These are phyloP conservation scores for Archilochus colubris DNA, from an alignment of 2,113 vertebrate genomes.

Conservation along the genomic window DNA sequence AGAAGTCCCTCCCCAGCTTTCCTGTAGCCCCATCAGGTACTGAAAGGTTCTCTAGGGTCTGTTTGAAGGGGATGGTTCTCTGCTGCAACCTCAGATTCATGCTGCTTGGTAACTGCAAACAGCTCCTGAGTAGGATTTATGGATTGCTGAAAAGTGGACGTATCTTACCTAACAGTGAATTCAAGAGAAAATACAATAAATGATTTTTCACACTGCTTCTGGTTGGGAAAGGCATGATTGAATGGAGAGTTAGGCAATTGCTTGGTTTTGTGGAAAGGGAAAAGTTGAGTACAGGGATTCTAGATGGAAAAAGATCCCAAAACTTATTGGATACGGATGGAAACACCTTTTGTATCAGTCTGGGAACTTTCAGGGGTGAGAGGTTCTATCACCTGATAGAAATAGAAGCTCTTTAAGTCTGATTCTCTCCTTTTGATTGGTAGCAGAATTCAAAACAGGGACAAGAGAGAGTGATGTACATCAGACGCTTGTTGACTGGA, in stretches of 20 bases:
- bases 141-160: background rate
- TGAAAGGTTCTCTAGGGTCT: background rate
- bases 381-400: background rate
- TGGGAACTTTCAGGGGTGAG: background rate
- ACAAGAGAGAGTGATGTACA: background rate
- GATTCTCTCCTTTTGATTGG: background rate
- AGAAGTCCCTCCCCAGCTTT: no score
- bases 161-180: background rate
- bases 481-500: background rate
- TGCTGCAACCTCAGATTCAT: rapidly evolving
- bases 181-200: background rate
- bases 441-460: background rate
- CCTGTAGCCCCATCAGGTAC: no score
- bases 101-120: background rate
- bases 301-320: background rate
- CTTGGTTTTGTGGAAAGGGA: background rate
- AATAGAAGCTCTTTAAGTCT: background rate
- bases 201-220: background rate
- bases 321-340: background rate
- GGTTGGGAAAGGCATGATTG: background rate
- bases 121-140: background rate
- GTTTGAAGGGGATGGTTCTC: background rate
- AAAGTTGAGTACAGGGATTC: background rate
- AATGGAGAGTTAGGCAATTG: background rate
- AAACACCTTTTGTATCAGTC: background rate